Percentiles rank a stretch among this genome's conserved stretches.
Conservation (phyloP, 2,888 invertebrate species). For the Chalcosyrphus nemorum region DNA sequence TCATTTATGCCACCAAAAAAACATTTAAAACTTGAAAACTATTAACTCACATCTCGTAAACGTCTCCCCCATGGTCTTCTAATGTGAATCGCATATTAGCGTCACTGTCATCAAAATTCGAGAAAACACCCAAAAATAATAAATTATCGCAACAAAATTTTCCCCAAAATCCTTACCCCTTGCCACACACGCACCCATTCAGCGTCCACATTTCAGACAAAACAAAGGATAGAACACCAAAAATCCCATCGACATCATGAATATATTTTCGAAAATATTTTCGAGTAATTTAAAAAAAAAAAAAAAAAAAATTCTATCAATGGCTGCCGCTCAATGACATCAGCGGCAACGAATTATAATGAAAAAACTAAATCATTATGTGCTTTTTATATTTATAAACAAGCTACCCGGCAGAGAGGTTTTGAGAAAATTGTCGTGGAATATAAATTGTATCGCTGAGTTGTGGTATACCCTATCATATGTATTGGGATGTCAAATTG, state of each 20-base stretch:
- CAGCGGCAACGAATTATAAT: constrained; percentile 28
- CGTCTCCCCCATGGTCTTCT: not conserved
- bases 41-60: not conserved
- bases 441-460: not conserved
- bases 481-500: not conserved
- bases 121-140: not conserved
- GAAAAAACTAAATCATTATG: constrained; percentile 32
- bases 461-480: not conserved
- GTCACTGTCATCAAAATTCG: constrained; percentile 10
- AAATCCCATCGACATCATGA: constrained; percentile 6
- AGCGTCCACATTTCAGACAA: not conserved
- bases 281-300: no score
- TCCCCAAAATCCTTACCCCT: not conserved
- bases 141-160: constrained; percentile 16
- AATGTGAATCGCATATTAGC: not conserved
- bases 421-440: not conserved
- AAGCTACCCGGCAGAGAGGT: not conserved
- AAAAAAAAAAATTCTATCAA: not conserved
- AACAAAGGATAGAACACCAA: no score
- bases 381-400: constrained; percentile 34
- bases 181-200: not conserved
- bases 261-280: constrained; percentile 20
- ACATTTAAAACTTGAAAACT: not conserved
- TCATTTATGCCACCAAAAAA: not conserved
- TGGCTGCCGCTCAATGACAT: constrained; percentile 35